Evolutionary conservation across 1,140 invertebrate genomes (phyloP), one percentile per base, ranked within the genome.

Genomic region (Ceratina australensis): DNA sequence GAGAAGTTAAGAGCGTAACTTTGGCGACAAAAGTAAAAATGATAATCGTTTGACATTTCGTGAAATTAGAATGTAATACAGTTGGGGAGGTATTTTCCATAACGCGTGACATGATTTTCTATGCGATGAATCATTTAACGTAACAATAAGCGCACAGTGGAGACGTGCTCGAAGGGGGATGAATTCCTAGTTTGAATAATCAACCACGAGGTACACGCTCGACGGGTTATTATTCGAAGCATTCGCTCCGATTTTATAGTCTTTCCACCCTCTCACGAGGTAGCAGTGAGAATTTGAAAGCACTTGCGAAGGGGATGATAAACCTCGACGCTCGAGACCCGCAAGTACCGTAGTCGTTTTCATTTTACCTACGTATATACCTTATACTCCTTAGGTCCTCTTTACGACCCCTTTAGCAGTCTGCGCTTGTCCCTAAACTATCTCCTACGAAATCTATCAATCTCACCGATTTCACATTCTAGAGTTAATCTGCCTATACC

Each of bases 281-380:
- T 67, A 75, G 71, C 79, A 52, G 80, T 72, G 82, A 88, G 80
- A 89, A 89, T 63, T 79, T 84, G 81, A 81, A 88, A 86, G 87
- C 85, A 89, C 86, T 89, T 89, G 88, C 83, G 75, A n/a, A 64
- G 64, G 78, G 72, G 81, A 85, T 84, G 82, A 88, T 89, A 89
- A 89, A 89, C 79, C 81, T 85, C 86, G 79, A 83, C 69, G 84
- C 71, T 76, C 78, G 66, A 79, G 73, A 69, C 75, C 68, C 85
- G 68, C 79, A 73, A 82, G 66, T 79, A 72, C 65, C 75, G 74
- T 57, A 64, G 57, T 73, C 63, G 78, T 82, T 86, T 87, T 79
- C 83, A 87, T 86, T 86, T 87, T 82, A 86, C 78, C 80, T 82
- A 83, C 79, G 78, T 85, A 80, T 72, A 42, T 82, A 28, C 72